Evolutionary conservation across 2,113 vertebrate genomes (phyloP).

Genomic region (Periophthalmus modestus): DNA sequence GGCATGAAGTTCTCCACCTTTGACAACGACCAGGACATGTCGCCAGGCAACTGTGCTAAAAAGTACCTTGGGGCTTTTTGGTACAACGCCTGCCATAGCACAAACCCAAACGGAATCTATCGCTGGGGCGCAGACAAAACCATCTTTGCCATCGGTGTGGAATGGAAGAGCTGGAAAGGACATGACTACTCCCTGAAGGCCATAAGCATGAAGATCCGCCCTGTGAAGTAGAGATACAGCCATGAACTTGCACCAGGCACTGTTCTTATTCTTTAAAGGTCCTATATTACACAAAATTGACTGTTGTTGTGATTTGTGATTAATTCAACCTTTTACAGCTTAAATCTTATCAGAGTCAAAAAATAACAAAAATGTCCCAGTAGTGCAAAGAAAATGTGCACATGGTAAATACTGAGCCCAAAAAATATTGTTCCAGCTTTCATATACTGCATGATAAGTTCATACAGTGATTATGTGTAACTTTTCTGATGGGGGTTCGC

Average conservation of each 20-base stretch:
- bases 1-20: constrained; percentile 21
- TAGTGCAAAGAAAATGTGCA: no score
- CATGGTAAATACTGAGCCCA: no score
- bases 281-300: no score
- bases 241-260: not conserved
- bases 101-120: constrained; percentile 42
- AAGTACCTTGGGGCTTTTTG: not conserved
- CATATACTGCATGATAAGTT: no score
- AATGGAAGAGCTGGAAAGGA: fast-evolving
- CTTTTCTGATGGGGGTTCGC: no score
- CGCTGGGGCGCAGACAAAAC: constrained; percentile 2
- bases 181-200: constrained; percentile 21
- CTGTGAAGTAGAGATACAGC: constrained; percentile 17
- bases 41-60: fast-evolving
- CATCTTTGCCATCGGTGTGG: fast-evolving
- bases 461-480: no score
- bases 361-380: no score
- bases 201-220: constrained; percentile 44
- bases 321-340: no score
- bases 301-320: no score
- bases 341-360: no score
- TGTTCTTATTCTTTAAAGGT: no score
- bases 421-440: no score
- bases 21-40: constrained; percentile 22
- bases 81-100: fast-evolving